Percentiles rank a stretch among this genome's conserved stretches.
These are phyloP conservation scores for Cyclophora punctaria DNA, from an alignment of 2,888 invertebrate genomes.

Conservation along the genomic window DNA sequence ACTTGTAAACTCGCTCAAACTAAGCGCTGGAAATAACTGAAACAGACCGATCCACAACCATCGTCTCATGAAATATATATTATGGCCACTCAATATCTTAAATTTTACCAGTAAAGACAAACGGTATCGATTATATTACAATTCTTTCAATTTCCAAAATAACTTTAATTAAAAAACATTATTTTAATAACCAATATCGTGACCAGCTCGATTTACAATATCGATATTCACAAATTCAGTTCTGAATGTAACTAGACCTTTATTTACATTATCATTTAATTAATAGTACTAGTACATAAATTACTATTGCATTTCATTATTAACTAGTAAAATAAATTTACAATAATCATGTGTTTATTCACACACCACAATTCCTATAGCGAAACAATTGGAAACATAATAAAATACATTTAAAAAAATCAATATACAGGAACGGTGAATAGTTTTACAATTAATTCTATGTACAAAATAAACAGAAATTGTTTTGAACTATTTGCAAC, in stretches of 20 bases:
- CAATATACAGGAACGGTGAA: constrained; percentile 68
- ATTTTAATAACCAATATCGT: constrained; percentile 33
- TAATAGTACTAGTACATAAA: constrained; percentile 65
- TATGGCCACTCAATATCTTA: constrained; percentile 71
- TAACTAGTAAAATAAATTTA: constrained; percentile 65
- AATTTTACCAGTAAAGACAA: constrained; percentile 56
- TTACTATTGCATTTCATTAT: constrained; percentile 73
- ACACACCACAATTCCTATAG: constrained; percentile 71
- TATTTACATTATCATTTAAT: constrained; percentile 58
- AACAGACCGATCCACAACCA: constrained; percentile 34
- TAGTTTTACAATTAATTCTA: constrained; percentile 34
- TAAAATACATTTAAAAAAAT: constrained; percentile 28
- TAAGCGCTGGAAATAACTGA: too few species aligned
- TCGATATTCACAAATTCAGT: constrained; percentile 38
- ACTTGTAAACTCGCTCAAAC: too few species aligned
- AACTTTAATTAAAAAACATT: constrained; percentile 2
- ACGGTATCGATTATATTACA: constrained; percentile 48
- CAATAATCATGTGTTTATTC: constrained; percentile 51
- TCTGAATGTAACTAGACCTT: constrained; percentile 38
- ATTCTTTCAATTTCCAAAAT: constrained; percentile 30
- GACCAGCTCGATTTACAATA: constrained; percentile 34
- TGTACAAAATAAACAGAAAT: constrained; percentile 70
- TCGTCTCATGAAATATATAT: constrained; percentile 30
- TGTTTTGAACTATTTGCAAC: constrained; percentile 58
- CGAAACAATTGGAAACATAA: constrained; percentile 33